Percentiles rank a stretch among this genome's conserved stretches.
Conservation (phyloP, 2,797 vertebrate genomes). For the Myotis daubentonii region DNA sequence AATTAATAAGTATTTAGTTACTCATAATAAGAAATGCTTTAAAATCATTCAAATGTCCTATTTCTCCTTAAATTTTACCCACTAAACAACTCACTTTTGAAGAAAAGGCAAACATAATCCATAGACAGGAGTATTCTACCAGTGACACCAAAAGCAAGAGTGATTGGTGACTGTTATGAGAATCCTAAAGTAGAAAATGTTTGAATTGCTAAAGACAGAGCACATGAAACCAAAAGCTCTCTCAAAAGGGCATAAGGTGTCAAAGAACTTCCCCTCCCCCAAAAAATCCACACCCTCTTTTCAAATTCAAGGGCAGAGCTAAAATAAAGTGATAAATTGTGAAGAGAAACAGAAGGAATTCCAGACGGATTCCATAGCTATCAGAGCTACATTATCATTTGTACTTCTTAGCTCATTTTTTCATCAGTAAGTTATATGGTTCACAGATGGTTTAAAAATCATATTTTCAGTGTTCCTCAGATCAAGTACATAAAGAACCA, state of each 20-base stretch:
- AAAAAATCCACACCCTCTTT: neutral
- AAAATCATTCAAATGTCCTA: neutral
- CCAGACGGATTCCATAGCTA: conserved; percentile 53
- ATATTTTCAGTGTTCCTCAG: conserved; percentile 50
- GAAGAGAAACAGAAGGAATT: conserved; percentile 56
- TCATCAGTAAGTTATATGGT: conserved; percentile 43
- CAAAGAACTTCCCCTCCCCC: neutral
- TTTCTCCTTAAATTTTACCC: conserved; percentile 40
- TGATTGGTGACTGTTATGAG: neutral
- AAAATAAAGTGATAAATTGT: conserved; percentile 36
- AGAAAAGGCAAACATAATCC: neutral
- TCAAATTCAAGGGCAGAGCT: conserved; percentile 19
- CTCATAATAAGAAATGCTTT: neutral
- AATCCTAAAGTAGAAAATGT: neutral
- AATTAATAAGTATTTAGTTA: conserved; percentile 10
- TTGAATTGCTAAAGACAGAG: neutral
- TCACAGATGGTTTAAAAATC: conserved; percentile 71
- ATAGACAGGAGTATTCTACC: neutral
- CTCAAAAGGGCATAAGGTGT: neutral
- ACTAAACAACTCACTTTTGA: neutral
- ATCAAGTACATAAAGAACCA: conserved; percentile 65
- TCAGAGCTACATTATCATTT: conserved; percentile 57
- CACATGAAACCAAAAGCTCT: neutral
- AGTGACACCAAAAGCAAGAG: neutral
- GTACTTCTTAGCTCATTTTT: conserved; percentile 70